Evolutionary conservation across 92 coral and sea anemone species (phyloP), one percentile per base, ranked within the genome.

Genomic region (Nematostella vectensis): DNA sequence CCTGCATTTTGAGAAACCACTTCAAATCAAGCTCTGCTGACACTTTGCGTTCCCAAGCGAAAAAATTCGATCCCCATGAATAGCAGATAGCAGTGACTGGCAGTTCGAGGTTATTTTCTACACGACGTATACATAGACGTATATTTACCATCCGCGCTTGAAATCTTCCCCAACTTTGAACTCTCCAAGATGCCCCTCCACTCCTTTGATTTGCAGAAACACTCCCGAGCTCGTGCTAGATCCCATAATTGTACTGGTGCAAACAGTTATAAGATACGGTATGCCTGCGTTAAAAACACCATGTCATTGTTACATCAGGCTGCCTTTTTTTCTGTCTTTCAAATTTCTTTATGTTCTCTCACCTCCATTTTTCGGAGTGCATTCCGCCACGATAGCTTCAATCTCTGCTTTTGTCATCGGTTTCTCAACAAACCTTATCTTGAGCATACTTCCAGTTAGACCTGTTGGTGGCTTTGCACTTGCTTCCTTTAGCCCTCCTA

Each of bases 161-260:
- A 78, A 78, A 0, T 27, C 31, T 4, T 29, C 27, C 13, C 84
- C 84, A 25, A 78, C 48, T 53, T 52, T 53, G 15, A 29, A 58
- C 23, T 83, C 94, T 4, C 94, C 94, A 59, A 78, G 62, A 9
- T 74, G 78, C 8, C 77, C 78, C 0, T 55, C 47, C 29, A 52
- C 70, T 3, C 94, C 94, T 15, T 49, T 68, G 25, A 83, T 27
- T 50, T 83, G 69, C 20, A 83, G 33, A 29, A 67, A 78, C 15
- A 83, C 94, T 4, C 74, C 54, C 25, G 94, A 73, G 38, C 50
- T 31, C 2, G 86, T 83, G 10, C 75, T 78, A 6, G 86, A 70
- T 0, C 60, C 54, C 19, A 58, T 30, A 48, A 62, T 72, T 9
- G 76, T 54, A 2, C 69, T 65, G 16, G 86, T 62, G 27, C 82